Percentiles rank a stretch among this genome's conserved stretches.
Evolutionary conservation across 2,888 invertebrate species (phyloP).

Genomic region (Empis livida): DNA sequence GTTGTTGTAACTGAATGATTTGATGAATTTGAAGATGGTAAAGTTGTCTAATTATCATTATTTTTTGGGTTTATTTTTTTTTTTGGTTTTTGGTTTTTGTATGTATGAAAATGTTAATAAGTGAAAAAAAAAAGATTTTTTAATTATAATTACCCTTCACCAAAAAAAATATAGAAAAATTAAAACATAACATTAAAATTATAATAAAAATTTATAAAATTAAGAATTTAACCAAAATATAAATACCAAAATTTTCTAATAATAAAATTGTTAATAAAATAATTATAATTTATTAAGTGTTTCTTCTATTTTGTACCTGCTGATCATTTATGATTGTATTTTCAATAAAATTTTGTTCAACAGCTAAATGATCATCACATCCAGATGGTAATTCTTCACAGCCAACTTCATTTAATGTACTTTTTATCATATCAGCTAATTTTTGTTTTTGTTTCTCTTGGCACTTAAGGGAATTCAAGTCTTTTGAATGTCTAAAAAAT

Average conservation of each 20-base stretch:
- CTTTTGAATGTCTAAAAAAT: slow-evolving; percentile 41
- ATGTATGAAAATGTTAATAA: too few species aligned
- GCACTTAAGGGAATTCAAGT: slow-evolving; percentile 67
- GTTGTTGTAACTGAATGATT: neutral
- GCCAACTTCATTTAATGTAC: slow-evolving; percentile 73
- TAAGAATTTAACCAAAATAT: too few species aligned
- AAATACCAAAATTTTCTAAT: too few species aligned
- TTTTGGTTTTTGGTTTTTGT: neutral
- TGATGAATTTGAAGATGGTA: neutral
- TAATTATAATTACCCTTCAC: too few species aligned
- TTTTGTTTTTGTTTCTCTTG: slow-evolving; percentile 71
- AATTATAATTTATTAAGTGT: too few species aligned
- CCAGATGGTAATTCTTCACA: slow-evolving; percentile 80
- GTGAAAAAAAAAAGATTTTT: too few species aligned
- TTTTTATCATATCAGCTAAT: slow-evolving; percentile 70
- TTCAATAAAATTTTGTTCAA: slow-evolving; percentile 48
- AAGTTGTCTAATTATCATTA: neutral
- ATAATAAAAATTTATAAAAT: too few species aligned
- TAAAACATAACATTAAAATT: too few species aligned
- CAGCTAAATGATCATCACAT: slow-evolving; percentile 52
- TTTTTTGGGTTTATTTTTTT: too few species aligned
- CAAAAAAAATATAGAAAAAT: too few species aligned
- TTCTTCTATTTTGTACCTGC: slow-evolving; percentile 43
- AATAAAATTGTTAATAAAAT: too few species aligned
- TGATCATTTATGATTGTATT: slow-evolving; percentile 41